Percentiles rank a stretch among this genome's conserved stretches.
These are phyloP conservation scores for Cladopsammia gracilis DNA, from an alignment of 64 coral and sea anemone genomes.

Conservation along the genomic window DNA sequence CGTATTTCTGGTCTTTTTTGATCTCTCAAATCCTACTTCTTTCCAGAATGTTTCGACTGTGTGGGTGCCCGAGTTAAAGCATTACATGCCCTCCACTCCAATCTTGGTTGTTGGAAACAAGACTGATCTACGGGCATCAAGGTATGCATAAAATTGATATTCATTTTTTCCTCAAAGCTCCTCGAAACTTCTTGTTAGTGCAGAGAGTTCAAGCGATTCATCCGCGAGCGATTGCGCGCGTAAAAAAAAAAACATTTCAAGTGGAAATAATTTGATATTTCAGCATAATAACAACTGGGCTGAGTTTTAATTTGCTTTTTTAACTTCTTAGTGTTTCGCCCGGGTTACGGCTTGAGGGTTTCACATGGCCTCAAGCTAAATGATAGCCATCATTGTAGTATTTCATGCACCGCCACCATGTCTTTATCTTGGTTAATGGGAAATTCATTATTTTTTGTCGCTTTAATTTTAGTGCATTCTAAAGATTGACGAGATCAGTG, in stretches of 20 bases:
- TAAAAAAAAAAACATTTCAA: too few relatives aligned
- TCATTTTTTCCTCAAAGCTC: neutral
- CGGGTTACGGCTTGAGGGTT: neutral
- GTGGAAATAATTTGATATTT: too few relatives aligned
- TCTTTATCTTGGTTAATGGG: neutral
- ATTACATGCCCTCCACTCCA: constrained; percentile 74
- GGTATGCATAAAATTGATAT: neutral
- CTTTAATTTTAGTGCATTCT: neutral
- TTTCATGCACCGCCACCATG: neutral
- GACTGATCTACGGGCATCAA: constrained; percentile 62
- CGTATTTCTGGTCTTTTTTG: constrained; percentile 87
- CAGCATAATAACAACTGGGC: too few relatives aligned
- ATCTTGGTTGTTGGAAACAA: constrained; percentile 91
- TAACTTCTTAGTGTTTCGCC: neutral
- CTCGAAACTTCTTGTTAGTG: too few relatives aligned
- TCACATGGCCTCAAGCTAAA: neutral
- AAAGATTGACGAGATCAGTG: neutral
- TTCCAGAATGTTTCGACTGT: constrained; percentile 82
- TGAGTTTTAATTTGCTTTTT: neutral
- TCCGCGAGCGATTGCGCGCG: too few relatives aligned
- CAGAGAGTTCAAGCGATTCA: too few relatives aligned
- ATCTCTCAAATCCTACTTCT: constrained; percentile 75
- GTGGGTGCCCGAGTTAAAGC: constrained; percentile 84
- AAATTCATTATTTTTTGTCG: neutral
- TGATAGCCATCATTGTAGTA: neutral